phyloP scores from a whole-genome alignment of 2,888 invertebrate genomes.

The Eubasilissa splendida region DNA sequence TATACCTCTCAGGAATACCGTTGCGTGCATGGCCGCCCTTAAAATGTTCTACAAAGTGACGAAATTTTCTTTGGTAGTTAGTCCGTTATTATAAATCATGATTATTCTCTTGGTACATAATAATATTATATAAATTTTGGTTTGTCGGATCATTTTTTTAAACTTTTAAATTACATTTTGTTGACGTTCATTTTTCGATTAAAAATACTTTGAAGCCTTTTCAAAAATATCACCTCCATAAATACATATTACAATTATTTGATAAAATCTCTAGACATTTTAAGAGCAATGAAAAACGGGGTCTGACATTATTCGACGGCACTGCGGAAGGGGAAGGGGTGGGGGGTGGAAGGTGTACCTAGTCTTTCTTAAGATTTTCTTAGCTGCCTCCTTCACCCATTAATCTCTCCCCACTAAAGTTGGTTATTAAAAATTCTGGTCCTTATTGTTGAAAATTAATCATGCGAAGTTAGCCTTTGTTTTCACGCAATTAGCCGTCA shows the following conservation, averaged over 20 bases:
- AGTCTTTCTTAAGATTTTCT: slow-evolving; percentile 14
- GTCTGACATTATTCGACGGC: slow-evolving; percentile 6
- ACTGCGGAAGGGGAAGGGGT: too few species aligned
- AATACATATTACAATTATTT: slow-evolving; percentile 25
- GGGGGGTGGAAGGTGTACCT: not conserved
- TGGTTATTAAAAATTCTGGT: slow-evolving; percentile 25
- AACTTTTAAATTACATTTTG: too few species aligned
- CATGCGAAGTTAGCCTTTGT: slow-evolving; percentile 35
- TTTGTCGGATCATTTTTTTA: too few species aligned
- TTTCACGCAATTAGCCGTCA: slow-evolving; percentile 31
- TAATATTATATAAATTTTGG: too few species aligned
- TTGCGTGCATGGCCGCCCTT: too few species aligned
- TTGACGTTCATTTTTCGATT: too few species aligned
- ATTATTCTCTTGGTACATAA: too few species aligned
- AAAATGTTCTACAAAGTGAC: too few species aligned
- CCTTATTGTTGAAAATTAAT: slow-evolving; percentile 45
- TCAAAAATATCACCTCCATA: not conserved
- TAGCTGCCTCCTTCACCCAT: not conserved
- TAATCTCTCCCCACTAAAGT: slow-evolving; percentile 9
- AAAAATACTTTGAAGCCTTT: too few species aligned
- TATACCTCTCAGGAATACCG: too few species aligned
- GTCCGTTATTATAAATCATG: too few species aligned
- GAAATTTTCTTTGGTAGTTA: too few species aligned
- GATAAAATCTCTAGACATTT: slow-evolving; percentile 17
- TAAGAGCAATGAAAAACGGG: not conserved